Base-by-base conservation (phyloP, 2,113 vertebrate species). In the Podarcis raffonei region DNA sequence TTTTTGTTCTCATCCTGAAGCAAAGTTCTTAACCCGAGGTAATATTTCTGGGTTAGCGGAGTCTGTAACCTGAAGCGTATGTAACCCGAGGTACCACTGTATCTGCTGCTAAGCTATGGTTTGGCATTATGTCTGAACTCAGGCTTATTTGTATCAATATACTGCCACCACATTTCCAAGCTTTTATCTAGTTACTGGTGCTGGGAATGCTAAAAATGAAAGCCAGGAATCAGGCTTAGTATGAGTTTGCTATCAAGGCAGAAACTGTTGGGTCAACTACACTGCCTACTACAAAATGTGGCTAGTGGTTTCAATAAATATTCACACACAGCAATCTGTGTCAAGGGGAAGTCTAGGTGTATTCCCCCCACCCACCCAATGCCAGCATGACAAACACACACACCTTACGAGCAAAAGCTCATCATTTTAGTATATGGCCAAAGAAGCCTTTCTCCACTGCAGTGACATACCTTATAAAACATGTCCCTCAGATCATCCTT, bases 401-500 rank as follows among this genome's bases (percentile, higher is more conserved):
- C 71, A 16, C 53, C 25, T 9, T 30, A 22, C 13, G 18, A 35
- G 25, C 30, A 23, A 85, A 30, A 62, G 65, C 18, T 6, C 22
- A 8, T 12, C 12, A 3, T 81, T 6, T 37, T 65, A 71, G 6
- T 18, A 69, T 48, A n/a, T 12, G 1, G 8, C 6, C 5, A 30
- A 81, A n/a, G 4, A 62, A 83, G 25, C 9, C 30, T n/a, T 1
- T 65, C 25, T 25, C 6, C 16, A 59, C 18, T 30, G 12, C 15
- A 32, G 1, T 23, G 7, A 57, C 95, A 96, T 89, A 98, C 98
- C 98, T 99, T 99, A 96, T 98, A 99, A 96, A 99, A 99, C 98
- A 99, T 99, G 96, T 99, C 98, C 93, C 98, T 96, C 89, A 99
- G 96, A 94, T 99, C 98, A 30, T 99, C 98, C 95, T 99, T 99